Percentiles rank a stretch among this genome's conserved stretches.
phyloP scores from a whole-genome alignment of 2,888 invertebrate genomes.

The Rhagophthalmus giganteus region DNA sequence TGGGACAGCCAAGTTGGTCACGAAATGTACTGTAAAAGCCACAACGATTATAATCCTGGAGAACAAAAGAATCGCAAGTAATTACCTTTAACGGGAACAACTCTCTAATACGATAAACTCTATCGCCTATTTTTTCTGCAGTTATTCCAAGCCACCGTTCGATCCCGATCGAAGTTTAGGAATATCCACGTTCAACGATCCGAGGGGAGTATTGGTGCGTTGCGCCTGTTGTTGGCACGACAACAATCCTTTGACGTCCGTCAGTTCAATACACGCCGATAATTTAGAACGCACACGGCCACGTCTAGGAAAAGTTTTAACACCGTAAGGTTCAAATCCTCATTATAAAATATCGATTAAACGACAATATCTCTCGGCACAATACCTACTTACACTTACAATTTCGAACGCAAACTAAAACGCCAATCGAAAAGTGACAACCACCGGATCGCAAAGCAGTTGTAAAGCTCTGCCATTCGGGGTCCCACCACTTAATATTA shows the following conservation, averaged over 20 bases:
- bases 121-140: slow-evolving; percentile 34
- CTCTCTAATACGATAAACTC: too few relatives aligned
- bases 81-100: slow-evolving; percentile 1
- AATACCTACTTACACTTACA: too few relatives aligned
- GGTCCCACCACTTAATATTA: too few relatives aligned
- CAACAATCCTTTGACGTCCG: slow-evolving; percentile 48
- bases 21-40: slow-evolving; percentile 56
- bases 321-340: slow-evolving; percentile 48
- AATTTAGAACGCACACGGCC: slow-evolving; percentile 50
- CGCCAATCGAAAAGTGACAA: too few relatives aligned
- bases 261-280: slow-evolving; percentile 55
- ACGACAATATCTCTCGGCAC: too few relatives aligned
- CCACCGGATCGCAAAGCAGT: too few relatives aligned
- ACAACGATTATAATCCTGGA: slow-evolving; percentile 56
- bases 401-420: too few relatives aligned
- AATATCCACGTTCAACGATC: slow-evolving; percentile 54
- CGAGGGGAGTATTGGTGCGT: slow-evolving; percentile 57
- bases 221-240: slow-evolving; percentile 54
- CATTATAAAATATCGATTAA: slow-evolving; percentile 5
- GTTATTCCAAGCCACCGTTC: slow-evolving; percentile 53
- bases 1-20: slow-evolving; percentile 52
- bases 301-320: slow-evolving; percentile 53
- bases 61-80: slow-evolving; percentile 48
- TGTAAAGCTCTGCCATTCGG: too few relatives aligned
- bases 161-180: slow-evolving; percentile 57